These are phyloP conservation scores for Lerema accius DNA, from an alignment of 1,140 invertebrate genomes.

Conservation along the genomic window DNA sequence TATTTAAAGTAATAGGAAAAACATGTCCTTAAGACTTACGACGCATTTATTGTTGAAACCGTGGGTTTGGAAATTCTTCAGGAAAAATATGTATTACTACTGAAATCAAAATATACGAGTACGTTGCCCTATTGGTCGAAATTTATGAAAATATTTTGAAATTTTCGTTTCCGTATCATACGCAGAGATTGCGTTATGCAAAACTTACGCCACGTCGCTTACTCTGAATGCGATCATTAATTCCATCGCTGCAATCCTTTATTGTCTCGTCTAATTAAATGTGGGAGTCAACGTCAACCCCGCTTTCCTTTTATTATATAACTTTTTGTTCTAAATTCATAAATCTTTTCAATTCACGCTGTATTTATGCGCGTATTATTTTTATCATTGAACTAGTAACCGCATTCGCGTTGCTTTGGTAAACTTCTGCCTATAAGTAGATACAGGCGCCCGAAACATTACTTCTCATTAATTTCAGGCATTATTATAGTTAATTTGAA, in stretches of 20 bases:
- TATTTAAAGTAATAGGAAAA: too few species aligned
- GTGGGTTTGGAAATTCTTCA: too few species aligned
- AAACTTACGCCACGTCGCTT: constrained; percentile 45
- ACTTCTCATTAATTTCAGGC: too few species aligned
- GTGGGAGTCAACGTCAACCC: constrained; percentile 20
- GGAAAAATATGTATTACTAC: too few species aligned
- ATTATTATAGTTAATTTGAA: too few species aligned
- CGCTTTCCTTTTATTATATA: constrained; percentile 32
- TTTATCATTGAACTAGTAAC: background rate
- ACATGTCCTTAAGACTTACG: too few species aligned
- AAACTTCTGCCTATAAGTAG: too few species aligned
- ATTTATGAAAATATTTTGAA: background rate
- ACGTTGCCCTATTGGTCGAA: background rate
- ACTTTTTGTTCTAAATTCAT: constrained; percentile 30
- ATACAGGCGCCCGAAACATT: too few species aligned
- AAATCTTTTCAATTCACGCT: constrained; percentile 7
- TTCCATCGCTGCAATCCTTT: constrained; percentile 23
- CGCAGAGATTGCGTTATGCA: constrained; percentile 46
- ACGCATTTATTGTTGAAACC: background rate
- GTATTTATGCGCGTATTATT: background rate
- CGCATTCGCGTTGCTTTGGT: too few species aligned
- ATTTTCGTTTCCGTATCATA: constrained; percentile 23
- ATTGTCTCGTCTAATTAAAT: constrained; percentile 28
- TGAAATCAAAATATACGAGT: too few species aligned
- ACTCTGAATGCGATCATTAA: constrained; percentile 33